These are phyloP conservation scores for Pristionchus exspectatus DNA, from an alignment of 2,888 invertebrate genomes.

Conservation along the genomic window DNA sequence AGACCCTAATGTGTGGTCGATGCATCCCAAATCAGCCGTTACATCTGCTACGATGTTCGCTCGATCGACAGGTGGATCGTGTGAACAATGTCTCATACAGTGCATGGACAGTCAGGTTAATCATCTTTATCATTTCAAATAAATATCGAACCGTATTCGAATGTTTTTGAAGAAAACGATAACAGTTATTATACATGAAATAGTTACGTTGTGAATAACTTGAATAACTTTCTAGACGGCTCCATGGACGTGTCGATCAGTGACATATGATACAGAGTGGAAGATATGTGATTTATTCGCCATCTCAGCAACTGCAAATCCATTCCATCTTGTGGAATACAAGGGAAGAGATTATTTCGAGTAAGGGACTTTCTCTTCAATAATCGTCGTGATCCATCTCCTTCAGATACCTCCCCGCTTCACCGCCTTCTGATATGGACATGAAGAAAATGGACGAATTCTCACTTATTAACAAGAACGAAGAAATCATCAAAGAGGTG, in stretches of 20 bases:
- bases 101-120: constrained; percentile 20
- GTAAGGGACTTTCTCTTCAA: constrained; percentile 24
- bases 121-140: no score
- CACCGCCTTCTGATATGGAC: constrained; percentile 39
- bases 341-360: constrained; percentile 53
- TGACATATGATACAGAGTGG: constrained; percentile 53
- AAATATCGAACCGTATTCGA: no score
- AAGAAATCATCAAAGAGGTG: constrained; percentile 35
- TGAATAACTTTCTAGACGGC: background rate
- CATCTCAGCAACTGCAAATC: constrained; percentile 45
- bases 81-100: constrained; percentile 50
- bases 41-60: constrained; percentile 53
- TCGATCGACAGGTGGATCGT: constrained; percentile 49
- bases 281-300: constrained; percentile 55
- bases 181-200: no score
- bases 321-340: constrained; percentile 50
- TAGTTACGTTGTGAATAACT: background rate
- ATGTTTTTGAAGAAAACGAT: no score
- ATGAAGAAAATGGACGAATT: constrained; percentile 45
- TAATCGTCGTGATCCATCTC: background rate
- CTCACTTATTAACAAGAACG: constrained; percentile 28
- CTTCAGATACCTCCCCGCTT: constrained; percentile 46
- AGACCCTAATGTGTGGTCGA: constrained; percentile 48
- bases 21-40: constrained; percentile 55
- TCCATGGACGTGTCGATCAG: constrained; percentile 52